Conservation (phyloP, 2,113 vertebrate species). For the Oncorhynchus clarkii region DNA sequence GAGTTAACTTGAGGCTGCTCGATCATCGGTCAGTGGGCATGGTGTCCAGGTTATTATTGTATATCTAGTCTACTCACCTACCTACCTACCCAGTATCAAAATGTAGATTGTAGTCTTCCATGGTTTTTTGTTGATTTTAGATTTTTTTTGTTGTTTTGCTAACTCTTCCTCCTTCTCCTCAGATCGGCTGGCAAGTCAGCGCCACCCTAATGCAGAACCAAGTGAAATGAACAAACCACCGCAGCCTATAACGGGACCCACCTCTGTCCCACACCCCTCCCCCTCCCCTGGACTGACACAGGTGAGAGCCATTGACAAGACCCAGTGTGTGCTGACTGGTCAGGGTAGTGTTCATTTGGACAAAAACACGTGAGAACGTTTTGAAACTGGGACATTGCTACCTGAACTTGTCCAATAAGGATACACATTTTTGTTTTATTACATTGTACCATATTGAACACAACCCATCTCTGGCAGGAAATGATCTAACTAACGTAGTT, state of each 20-base stretch:
- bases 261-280: conserved; percentile 89
- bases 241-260: conserved; percentile 95
- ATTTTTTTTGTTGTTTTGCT: not conserved
- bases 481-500: not conserved
- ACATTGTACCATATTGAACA: not conserved
- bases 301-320: conserved; percentile 69
- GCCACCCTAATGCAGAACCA: conserved; percentile 95
- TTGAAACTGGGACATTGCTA: too few species aligned
- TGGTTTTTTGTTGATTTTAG: not conserved
- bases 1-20: not conserved
- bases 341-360: too few species aligned
- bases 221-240: conserved; percentile 99
- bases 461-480: not conserved
- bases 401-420: too few species aligned
- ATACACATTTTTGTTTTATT: too few species aligned
- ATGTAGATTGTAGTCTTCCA: not conserved
- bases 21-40: not conserved
- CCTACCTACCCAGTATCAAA: too few species aligned
- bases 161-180: not conserved
- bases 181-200: conserved; percentile 70
- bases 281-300: conserved; percentile 95
- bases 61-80: not conserved
- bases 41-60: not conserved
- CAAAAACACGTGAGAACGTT: too few species aligned
- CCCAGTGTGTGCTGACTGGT: not conserved